Evolutionary conservation across 2,797 vertebrate genomes (phyloP).

Genomic region (Crax fasciolata): DNA sequence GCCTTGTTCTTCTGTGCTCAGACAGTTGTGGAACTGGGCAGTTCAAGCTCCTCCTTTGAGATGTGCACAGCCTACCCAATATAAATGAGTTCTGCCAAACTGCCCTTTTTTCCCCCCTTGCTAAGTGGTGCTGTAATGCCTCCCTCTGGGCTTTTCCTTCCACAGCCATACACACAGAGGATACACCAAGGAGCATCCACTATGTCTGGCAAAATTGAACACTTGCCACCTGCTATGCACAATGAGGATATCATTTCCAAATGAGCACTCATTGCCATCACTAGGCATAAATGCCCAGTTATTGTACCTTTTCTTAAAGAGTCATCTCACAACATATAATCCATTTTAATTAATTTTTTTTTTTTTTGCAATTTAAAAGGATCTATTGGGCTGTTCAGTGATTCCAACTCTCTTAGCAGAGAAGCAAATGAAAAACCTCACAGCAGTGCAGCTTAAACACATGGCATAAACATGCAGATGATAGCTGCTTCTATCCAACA

Average conservation of each 20-base stretch:
- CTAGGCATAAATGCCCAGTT: not conserved
- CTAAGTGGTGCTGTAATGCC: not conserved
- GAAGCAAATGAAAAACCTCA: not conserved
- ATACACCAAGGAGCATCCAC: not conserved
- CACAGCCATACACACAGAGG: not conserved
- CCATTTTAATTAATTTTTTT: constrained; percentile 23
- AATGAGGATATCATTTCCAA: not conserved
- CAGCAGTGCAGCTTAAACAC: not conserved
- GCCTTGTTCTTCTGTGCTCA: not conserved
- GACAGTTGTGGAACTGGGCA: not conserved
- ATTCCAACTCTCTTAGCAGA: not conserved
- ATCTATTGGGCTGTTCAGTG: not conserved
- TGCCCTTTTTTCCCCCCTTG: not conserved
- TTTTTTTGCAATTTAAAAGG: not conserved
- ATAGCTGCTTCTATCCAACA: constrained; percentile 3
- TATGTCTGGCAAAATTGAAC: not conserved
- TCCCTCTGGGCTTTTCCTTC: not conserved
- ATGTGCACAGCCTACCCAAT: not conserved
- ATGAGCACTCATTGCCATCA: not conserved
- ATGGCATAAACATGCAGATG: not conserved
- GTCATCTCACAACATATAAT: not conserved
- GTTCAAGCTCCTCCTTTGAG: not conserved
- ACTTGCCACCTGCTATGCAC: not conserved
- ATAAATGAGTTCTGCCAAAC: not conserved
- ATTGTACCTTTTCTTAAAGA: not conserved